phyloP scores from a whole-genome alignment of 2,888 invertebrate species.

The Dione vanillae region DNA sequence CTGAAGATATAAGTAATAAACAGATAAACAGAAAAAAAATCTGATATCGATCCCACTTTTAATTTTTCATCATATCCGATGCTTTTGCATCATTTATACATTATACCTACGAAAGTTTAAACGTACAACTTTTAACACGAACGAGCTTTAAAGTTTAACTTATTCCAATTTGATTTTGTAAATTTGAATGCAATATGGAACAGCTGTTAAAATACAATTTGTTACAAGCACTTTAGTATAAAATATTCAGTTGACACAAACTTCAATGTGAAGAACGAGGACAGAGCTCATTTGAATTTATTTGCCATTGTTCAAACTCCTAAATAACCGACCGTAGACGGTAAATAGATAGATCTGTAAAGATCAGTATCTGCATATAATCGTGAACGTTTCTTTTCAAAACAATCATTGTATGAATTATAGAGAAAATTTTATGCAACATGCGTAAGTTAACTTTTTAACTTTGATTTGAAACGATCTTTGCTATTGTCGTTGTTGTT shows the following conservation, averaged over 20 bases:
- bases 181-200: conserved; percentile 14
- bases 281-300: conserved; percentile 32
- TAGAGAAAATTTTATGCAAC: conserved; percentile 15
- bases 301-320: conserved; percentile 30
- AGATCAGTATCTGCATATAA: conserved; percentile 28
- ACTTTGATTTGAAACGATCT: neutral
- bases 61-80: too few relatives aligned
- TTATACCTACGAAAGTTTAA: neutral
- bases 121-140: neutral
- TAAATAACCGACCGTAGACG: conserved; percentile 24
- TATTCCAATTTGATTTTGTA: neutral
- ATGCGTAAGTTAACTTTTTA: neutral
- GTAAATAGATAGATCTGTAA: conserved; percentile 20
- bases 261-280: conserved; percentile 13
- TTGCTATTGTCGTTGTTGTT: neutral
- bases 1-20: too few relatives aligned
- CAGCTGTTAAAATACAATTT: conserved; percentile 32
- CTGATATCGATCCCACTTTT: too few relatives aligned
- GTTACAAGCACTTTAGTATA: conserved; percentile 26
- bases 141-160: neutral
- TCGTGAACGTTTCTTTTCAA: conserved; percentile 16
- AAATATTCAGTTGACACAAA: conserved; percentile 29
- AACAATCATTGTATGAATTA: conserved; percentile 11
- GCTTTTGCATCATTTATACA: too few relatives aligned
- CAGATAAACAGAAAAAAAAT: too few relatives aligned